Conservation (phyloP, 2,888 invertebrate genomes). For the Pachliopta kotzebuea region DNA sequence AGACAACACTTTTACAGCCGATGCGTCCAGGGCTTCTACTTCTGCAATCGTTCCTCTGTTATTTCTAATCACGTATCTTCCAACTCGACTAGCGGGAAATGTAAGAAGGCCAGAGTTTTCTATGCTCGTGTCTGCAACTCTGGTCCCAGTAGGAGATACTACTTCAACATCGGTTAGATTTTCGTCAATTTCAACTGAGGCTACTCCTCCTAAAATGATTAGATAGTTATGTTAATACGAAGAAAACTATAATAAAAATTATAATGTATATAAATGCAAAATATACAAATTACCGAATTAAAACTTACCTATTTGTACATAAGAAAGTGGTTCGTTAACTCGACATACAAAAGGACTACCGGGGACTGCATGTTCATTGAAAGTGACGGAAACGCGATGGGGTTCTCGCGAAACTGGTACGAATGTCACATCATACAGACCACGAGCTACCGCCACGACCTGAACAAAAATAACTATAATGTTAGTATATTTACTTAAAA, state of each 20-base stretch:
- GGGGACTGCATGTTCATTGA: slow-evolving; percentile 94
- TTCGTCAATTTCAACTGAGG: slow-evolving; percentile 82
- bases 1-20: slow-evolving; percentile 85
- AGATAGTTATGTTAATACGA: not conserved
- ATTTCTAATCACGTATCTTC: slow-evolving; percentile 85
- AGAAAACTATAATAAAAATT: not conserved
- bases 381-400: slow-evolving; percentile 95
- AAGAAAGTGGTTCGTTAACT: slow-evolving; percentile 85
- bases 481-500: not conserved
- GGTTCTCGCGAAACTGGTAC: slow-evolving; percentile 93
- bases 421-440: slow-evolving; percentile 95
- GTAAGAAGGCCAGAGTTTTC: slow-evolving; percentile 83
- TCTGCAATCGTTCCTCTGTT: slow-evolving; percentile 63
- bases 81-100: slow-evolving; percentile 88
- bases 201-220: slow-evolving; percentile 61
- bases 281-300: not conserved
- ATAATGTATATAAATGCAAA: not conserved
- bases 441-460: slow-evolving; percentile 93
- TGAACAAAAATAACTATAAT: slow-evolving; percentile 51
- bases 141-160: slow-evolving; percentile 82
- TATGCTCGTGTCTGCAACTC: slow-evolving; percentile 81
- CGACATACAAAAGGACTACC: slow-evolving; percentile 95
- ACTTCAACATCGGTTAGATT: slow-evolving; percentile 85
- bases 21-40: slow-evolving; percentile 90
- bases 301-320: slow-evolving; percentile 74